A percentile compares a stretch with the other conserved stretches of the same genome.
These are phyloP conservation scores for Falco naumanni DNA, from an alignment of 2,797 vertebrate genomes.

Conservation along the genomic window DNA sequence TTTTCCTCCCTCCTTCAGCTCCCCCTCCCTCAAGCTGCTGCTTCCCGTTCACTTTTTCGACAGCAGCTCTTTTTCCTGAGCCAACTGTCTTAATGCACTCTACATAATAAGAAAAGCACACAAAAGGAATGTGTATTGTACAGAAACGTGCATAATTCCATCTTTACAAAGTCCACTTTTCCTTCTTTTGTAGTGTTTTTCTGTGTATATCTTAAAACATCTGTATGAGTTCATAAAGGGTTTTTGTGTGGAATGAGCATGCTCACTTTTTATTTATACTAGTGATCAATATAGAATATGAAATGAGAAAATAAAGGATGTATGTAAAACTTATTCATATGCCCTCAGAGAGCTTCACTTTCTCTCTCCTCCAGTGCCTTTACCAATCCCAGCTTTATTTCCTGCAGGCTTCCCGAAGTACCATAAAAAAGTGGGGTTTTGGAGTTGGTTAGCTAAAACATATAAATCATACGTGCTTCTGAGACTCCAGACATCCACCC, in stretches of 20 bases:
- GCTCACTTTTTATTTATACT: neutral
- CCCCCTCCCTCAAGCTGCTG: neutral
- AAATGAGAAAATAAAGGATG: neutral
- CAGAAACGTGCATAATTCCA: neutral
- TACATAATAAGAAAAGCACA: neutral
- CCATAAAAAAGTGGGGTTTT: neutral
- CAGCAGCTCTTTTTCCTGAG: neutral
- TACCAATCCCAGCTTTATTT: neutral
- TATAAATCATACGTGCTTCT: slow-evolving; percentile 6
- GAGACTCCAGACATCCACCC: neutral
- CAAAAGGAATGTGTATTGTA: neutral
- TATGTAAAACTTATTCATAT: neutral
- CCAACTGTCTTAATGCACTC: neutral
- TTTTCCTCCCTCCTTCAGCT: neutral
- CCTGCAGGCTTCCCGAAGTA: neutral
- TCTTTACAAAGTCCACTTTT: neutral
- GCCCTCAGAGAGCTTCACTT: neutral
- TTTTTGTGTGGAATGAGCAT: neutral
- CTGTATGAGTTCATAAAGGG: neutral
- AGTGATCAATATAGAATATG: neutral
- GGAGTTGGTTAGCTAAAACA: neutral
- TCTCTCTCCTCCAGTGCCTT: neutral
- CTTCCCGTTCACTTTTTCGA: neutral
- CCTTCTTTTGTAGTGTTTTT: neutral
- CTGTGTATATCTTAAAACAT: neutral